phyloP scores from a whole-genome alignment of 2,113 vertebrate genomes.

The Smithornis capensis region DNA sequence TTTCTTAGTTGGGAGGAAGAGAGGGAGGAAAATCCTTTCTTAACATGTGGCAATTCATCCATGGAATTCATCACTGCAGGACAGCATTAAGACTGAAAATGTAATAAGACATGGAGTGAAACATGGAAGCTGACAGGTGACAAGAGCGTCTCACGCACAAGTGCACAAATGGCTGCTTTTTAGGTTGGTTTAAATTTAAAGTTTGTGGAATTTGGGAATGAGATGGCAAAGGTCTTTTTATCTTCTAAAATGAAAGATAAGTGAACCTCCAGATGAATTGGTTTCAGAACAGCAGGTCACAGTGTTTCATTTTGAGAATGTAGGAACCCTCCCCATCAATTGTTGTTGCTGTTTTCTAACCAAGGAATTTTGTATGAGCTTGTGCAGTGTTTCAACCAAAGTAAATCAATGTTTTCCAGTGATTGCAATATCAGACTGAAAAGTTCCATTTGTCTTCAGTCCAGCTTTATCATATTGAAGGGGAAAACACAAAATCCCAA shows the following conservation, averaged over 20 bases:
- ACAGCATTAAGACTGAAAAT: background rate
- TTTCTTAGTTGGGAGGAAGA: background rate
- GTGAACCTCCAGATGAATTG: background rate
- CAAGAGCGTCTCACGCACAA: accelerated
- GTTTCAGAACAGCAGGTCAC: background rate
- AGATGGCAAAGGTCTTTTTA: background rate
- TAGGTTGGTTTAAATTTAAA: background rate
- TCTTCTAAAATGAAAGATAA: background rate
- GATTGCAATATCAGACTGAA: background rate
- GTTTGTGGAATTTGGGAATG: background rate
- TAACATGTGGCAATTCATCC: background rate
- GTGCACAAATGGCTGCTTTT: background rate
- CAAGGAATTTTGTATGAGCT: background rate
- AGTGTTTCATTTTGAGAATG: background rate
- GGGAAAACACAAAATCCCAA: background rate
- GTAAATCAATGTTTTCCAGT: background rate
- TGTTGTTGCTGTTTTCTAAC: background rate
- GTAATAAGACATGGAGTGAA: background rate
- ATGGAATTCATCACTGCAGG: background rate
- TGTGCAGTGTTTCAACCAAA: background rate
- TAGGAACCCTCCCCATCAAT: background rate
- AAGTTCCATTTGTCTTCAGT: background rate
- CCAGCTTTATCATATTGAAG: background rate
- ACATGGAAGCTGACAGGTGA: background rate
- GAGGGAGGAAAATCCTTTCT: background rate